Base-by-base conservation (phyloP, 1,140 invertebrate species). In the Trachymyrmex cornetzi region DNA sequence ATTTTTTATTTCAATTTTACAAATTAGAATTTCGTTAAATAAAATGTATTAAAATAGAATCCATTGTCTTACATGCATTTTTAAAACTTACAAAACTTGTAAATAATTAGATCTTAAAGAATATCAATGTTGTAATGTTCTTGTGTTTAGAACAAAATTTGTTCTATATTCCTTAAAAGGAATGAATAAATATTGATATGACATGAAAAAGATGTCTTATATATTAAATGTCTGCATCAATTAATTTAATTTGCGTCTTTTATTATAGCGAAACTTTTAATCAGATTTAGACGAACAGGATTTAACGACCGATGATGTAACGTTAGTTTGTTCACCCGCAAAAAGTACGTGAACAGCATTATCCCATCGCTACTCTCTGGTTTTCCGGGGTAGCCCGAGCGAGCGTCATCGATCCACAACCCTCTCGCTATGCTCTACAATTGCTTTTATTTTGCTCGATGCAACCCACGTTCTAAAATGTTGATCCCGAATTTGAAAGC, bases 341-440 rank as follows among this genome's bases (percentile, higher is more conserved):
- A 82, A 38, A 61, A 87, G 44, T 75, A 88, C 67, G 53, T 72
- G 84, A 50, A 69, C 84, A 30, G 53, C 72, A 77, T 72, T 80
- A 57, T 69, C 84, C 84, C 87, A 86, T 88, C 84, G n/a, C 87
- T 86, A 86, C 53, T n/a, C 27, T 77, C 30, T 77, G 48, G 44
- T 87, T 89, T 90, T 90, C 91, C 89, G 88, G 92, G 66, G 87
- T 87, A 88, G 87, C 91, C 88, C 87, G 89, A 90, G 88, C 90
- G 87, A 87, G 89, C 89, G 87, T 87, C 89, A 92, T 92, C 92
- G 92, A 92, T 92, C 89, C 87, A 86, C 75, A 85, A 88, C 85
- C 77, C 66, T 88, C 87, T 79, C 85, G 77, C 90, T 74, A 85
- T 87, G 86, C 86, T 88, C 88, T 87, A 89, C 87, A 77, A 92